Evolutionary conservation across 1,140 invertebrate species (phyloP), one percentile per base, ranked within the genome.

Genomic region (Bradysia coprophila): DNA sequence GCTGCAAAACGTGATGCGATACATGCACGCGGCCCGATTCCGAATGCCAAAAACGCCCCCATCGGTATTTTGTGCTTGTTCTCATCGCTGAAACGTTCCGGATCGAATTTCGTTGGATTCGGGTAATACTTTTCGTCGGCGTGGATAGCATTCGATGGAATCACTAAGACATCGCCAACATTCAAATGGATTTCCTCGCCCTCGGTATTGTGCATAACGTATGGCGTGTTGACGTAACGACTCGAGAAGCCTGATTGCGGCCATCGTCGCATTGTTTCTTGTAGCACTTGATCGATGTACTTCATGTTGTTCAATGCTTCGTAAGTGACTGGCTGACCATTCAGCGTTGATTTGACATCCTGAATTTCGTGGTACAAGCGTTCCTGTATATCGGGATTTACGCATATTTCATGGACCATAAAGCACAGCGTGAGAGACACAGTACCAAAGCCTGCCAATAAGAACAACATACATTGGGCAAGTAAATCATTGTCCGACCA

Each of bases 281-380:
- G 63, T 1, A 71, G 48, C 11, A 73, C 67, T 62, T 70, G 71
- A 49, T 81, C 78, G 50, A 78, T 45, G 51, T 78, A 80, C 32
- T 66, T 67, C 63, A 81, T 62, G 18, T 63, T 58, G 24, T 62
- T 52, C 2, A 81, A 55, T n/a, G 67, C 66, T n/a, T 61, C 58
- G 38, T 64, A 71, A 19, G 58, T 58, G 16, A 68, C 40, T 8
- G 49, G 43, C 36, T 64, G 56, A 0, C 64, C 69, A 21, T 56
- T 46, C 21, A 64, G 49, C 13, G 45, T 28, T 18, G 48, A n/a
- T 3, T 61, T 45, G 4, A 61, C 45, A 0, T 48, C 41, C 19
- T 65, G 51, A 8, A 81, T 65, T 55, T 79, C 76, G 16, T 65
- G 51, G 28, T 62, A 61, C 0, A 80, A 44, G 45, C 58, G 63